Evolutionary conservation across 2,113 vertebrate genomes (phyloP), one percentile per base, ranked within the genome.

Genomic region (Neodontobutis hainanensis): DNA sequence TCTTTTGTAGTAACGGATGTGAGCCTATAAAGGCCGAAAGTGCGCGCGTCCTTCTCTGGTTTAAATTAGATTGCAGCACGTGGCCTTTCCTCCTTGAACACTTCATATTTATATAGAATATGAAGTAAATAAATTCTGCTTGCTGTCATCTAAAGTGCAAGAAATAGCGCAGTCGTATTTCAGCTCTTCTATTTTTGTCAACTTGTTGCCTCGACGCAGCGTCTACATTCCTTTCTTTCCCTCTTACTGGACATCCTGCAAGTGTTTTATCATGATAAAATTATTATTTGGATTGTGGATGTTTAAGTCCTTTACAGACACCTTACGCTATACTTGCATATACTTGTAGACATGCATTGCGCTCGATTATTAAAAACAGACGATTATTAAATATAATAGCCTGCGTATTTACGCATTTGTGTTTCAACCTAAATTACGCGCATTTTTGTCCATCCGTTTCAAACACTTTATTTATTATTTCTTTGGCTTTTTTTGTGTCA

Each of bases 1-100:
- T 14, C 11, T 8, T 50, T 71, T 56, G 14, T 58, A 43, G 14
- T 50, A 44, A 4, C 32, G 34, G 4, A 35, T 19, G 19, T 34
- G 57, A 65, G 68, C 11, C 34, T 55, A 57, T 61, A 16, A 57
- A 66, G 74, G 81, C 68, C 52, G 66, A 66, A 62, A 47, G 34
- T 40, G 65, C 48, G 69, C 52, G 66, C 77, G 77, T 61, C n/a
- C 73, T 38, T 4, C 34, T 43, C 4, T 62, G 4, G 65, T 40
- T 16, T 6, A 44, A 68, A 66, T 78, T 45, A 73, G 50, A 5
- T 45, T 61, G 34, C 53, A 52, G 55, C 58, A n/a, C 14, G 6
- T 45, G 56, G 27, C 56, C 27, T 56, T 61, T 51, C 8, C 36
- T 57, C 19, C 6, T 12, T 2, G 35, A 53, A 35, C 11, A 14